Conservation (phyloP, 2,797 vertebrate species). For the Prionace glauca region DNA sequence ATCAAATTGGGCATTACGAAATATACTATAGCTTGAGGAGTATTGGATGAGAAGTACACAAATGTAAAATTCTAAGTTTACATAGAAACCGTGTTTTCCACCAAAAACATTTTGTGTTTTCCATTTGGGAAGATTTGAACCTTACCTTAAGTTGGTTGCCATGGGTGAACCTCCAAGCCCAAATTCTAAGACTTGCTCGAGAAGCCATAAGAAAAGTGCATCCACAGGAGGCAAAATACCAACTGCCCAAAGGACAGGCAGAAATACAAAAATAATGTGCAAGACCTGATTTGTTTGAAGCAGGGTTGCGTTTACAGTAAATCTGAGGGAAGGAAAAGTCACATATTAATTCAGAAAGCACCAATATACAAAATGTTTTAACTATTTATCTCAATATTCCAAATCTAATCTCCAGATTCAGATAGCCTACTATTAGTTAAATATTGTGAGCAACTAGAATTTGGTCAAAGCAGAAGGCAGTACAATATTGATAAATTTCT, state of each 20-base stretch:
- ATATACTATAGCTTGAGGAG: neutral
- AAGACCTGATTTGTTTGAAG: conserved; percentile 82
- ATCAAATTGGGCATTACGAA: neutral
- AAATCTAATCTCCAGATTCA: neutral
- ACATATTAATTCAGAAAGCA: neutral
- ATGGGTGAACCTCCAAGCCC: conserved; percentile 88
- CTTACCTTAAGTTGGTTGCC: conserved; percentile 84
- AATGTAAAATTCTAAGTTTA: neutral
- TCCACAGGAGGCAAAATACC: conserved; percentile 86
- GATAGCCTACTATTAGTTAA: neutral
- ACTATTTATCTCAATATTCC: neutral
- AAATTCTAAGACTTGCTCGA: conserved; percentile 88
- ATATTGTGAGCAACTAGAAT: neutral
- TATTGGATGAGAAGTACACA: neutral
- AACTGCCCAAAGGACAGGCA: conserved; percentile 90
- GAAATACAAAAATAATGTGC: conserved; percentile 80
- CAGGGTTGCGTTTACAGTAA: conserved; percentile 69
- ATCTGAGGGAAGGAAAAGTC: conserved; percentile 60
- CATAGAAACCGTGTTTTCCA: neutral
- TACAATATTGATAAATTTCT: neutral
- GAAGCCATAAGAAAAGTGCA: conserved; percentile 85
- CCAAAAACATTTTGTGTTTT: neutral
- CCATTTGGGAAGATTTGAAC: conserved; percentile 10
- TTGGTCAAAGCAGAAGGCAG: neutral
- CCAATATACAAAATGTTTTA: neutral